Percentiles rank a stretch among this genome's conserved stretches.
Evolutionary conservation across 1,140 invertebrate genomes (phyloP).

Genomic region (Papilio aristodemus): DNA sequence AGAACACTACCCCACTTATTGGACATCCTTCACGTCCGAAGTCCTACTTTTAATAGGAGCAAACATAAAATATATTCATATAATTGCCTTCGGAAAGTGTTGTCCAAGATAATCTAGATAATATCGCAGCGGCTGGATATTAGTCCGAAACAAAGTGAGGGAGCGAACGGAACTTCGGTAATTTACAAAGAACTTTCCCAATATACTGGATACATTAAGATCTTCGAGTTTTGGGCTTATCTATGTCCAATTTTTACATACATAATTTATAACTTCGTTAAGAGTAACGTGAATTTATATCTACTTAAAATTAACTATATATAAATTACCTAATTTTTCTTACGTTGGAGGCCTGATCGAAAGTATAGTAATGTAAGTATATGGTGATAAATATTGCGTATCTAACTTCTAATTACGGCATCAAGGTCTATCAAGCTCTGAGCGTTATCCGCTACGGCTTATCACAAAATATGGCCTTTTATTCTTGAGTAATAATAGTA

Average conservation of each 20-base stretch:
- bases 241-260: conserved; percentile 16
- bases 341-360: too few species aligned
- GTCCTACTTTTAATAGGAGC: too few species aligned
- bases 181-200: conserved; percentile 26
- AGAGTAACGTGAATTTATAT: conserved; percentile 2
- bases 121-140: conserved; percentile 20
- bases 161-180: conserved; percentile 20
- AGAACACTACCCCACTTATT: too few species aligned
- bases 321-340: too few species aligned
- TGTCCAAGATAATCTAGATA: conserved; percentile 23
- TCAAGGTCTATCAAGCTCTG: too few species aligned
- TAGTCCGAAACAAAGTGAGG: conserved; percentile 27
- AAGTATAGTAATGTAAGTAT: too few species aligned
- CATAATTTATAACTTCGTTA: conserved; percentile 14
- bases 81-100: neutral
- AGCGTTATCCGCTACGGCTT: too few species aligned
- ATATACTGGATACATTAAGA: conserved; percentile 30
- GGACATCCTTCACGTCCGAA: too few species aligned
- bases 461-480: too few species aligned
- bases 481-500: too few species aligned
- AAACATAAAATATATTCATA: neutral
- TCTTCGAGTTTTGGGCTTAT: conserved; percentile 19
- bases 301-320: neutral
- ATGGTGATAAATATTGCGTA: too few species aligned
- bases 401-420: too few species aligned